Base-by-base conservation (phyloP, 2,888 invertebrate genomes). In the Mythimna pallens region DNA sequence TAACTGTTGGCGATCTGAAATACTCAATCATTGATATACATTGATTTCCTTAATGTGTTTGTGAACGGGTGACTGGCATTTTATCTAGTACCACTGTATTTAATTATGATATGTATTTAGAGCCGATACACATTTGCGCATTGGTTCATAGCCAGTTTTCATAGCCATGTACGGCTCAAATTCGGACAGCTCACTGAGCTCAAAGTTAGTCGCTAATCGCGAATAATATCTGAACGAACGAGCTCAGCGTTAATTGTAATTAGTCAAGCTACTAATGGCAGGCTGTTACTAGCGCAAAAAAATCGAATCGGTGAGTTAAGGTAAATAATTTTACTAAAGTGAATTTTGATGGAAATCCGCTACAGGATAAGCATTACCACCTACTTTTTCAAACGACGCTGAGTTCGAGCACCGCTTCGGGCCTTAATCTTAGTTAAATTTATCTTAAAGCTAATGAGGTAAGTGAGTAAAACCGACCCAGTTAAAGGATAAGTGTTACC, bases 401-500 rank as follows among this genome's bases (percentile, higher is more conserved):
- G 79, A 69, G 67, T 50, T 65, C 70, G 65, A 70, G 63, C 65
- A 61, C 36, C 73, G n/a, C 54, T 71, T 54, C 30, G 55, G 20
- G 30, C n/a, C 79, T 80, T 80, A 75, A 22, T 22, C n/a, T 55
- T 70, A 66, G 50, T 65, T 55, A 75, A 14, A 76, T 52, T 76
- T 73, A 80, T 68, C 74, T 69, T 82, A 79, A 12, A 64, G 34
- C 79, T 82, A 82, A 73, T 71, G 78, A 82, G 75, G 68, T 74
- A 69, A 76, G 76, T 79, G 81, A 66, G 63, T 20, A 76, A 83
- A 85, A 85, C 84, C 83, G 82, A 85, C 86, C 85, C 84, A 84
- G 85, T 75, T 50, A 80, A 76, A 67, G 86, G 82, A 67, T 58
- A 80, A 70, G 80, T 78, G 86, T 86, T 90, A 93, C 94, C 93